Percentiles rank a stretch among this genome's conserved stretches.
Conservation (phyloP, 1,140 invertebrate species). For the Cydia fagiglandana region DNA sequence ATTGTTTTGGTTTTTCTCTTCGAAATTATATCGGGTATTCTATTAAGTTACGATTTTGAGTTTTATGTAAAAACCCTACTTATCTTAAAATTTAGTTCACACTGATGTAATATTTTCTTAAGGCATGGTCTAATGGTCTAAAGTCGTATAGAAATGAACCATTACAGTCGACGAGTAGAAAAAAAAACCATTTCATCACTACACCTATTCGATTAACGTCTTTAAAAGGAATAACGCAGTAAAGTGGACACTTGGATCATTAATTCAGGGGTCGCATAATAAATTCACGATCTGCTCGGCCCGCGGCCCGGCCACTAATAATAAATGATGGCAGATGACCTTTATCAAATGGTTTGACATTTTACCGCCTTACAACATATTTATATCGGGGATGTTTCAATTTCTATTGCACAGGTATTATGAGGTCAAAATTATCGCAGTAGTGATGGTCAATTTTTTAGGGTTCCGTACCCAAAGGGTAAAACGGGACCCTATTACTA, state of each 20-base stretch:
- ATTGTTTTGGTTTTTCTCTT: no score
- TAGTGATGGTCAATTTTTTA: background rate
- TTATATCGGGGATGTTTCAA: conserved; percentile 23
- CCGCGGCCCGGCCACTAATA: conserved; percentile 40
- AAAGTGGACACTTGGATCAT: conserved; percentile 36
- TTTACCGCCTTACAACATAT: conserved; percentile 35
- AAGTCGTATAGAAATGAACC: no score
- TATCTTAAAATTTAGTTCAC: no score
- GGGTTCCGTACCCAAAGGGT: no score
- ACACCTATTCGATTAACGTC: conserved; percentile 8
- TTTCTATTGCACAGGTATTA: conserved; percentile 1
- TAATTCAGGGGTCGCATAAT: conserved; percentile 39
- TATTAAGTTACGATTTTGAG: no score
- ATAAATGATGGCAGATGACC: conserved; percentile 53
- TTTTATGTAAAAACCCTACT: no score
- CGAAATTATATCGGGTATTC: no score
- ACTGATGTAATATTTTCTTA: no score
- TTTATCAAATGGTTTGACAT: conserved; percentile 56
- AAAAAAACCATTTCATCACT: background rate
- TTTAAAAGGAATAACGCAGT: conserved; percentile 32
- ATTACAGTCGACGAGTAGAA: no score
- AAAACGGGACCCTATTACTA: no score
- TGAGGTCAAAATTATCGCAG: background rate
- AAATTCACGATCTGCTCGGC: conserved; percentile 37
- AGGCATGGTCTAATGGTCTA: no score